Base-by-base conservation (phyloP, 2,888 invertebrate species). In the Ptychoptera albimana region DNA sequence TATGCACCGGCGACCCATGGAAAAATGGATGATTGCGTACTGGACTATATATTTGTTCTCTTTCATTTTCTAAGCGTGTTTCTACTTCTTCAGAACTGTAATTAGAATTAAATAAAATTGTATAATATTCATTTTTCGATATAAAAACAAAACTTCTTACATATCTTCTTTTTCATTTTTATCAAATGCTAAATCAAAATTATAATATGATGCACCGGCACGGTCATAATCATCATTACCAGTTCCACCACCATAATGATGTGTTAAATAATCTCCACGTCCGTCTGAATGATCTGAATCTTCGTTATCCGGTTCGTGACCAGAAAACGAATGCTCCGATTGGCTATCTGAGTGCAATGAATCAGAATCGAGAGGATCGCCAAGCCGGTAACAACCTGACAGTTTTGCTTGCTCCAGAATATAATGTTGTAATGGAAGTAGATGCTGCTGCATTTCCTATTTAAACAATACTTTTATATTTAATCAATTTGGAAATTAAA, bases 371-470 rank as follows among this genome's bases (percentile, higher is more conserved):
- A 77, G 72, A 42, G 75, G 73, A 57, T 75, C 75, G 32, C 75
- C 77, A 55, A 79, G 77, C 34, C 79, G 76, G 51, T 78, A 76
- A 56, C 80, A 78, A 54, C 78, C 82, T 71, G 63, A 50, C 5
- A 55, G 48, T 51, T 83, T 82, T 1, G 83, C 83, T 65, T 89
- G 89, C 57, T 88, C 87, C 55, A 89, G 73, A 53, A 89, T 82
- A 58, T 88, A 89, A 64, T 88, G 85, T 62, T 88, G 87, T 49
- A 89, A 66, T 9, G 88, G 88, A 56, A 87, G 63, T 49, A 88
- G 66, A 59, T 87, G 86, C 53, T 75, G 74, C 52, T 80, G 79
- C 73, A 75, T 71, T 48, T 75, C 69, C 50, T 60, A 10, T 12
- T 13, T 46, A 13, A 13, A 9, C 32, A 41, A n/a, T 35, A 13